Conservation (phyloP, 2,113 vertebrate genomes). For the Gallinago undulata region DNA sequence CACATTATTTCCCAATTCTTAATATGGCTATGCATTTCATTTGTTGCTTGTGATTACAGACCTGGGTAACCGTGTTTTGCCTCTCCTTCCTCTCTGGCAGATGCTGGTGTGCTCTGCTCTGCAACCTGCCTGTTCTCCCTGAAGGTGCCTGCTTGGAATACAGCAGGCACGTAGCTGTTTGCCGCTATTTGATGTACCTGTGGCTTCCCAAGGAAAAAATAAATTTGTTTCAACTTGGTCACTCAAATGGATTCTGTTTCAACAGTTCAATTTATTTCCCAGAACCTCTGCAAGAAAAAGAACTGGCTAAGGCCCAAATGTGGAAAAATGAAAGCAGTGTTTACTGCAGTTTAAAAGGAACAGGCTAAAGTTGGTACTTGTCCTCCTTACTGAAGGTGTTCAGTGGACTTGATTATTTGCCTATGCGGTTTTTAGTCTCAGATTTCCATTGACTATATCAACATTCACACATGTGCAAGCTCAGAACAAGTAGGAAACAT, state of each 20-base stretch:
- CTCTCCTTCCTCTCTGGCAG: not conserved
- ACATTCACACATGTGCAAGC: not conserved
- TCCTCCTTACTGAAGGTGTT: not conserved
- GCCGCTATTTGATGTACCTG: not conserved
- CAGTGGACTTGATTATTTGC: not conserved
- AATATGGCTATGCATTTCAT: not conserved
- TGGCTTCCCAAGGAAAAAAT: not conserved
- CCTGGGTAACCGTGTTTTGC: not conserved
- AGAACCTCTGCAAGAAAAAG: not conserved
- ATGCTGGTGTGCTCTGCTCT: not conserved
- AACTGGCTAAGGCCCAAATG: not conserved
- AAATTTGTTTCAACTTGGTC: not conserved
- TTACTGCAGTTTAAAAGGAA: not conserved
- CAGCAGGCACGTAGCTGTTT: not conserved
- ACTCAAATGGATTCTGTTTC: not conserved
- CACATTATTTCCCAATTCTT: not conserved
- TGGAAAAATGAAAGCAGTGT: conserved; percentile 28
- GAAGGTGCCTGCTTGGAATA: not conserved
- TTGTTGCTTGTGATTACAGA: not conserved
- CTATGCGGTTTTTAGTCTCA: not conserved
- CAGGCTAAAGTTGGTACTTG: not conserved
- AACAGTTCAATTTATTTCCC: not conserved
- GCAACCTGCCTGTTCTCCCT: not conserved
- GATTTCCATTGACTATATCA: not conserved
- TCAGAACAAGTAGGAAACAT: not conserved